Evolutionary conservation across 2,888 invertebrate genomes (phyloP).

Genomic region (Macrosiphum euphorbiae): DNA sequence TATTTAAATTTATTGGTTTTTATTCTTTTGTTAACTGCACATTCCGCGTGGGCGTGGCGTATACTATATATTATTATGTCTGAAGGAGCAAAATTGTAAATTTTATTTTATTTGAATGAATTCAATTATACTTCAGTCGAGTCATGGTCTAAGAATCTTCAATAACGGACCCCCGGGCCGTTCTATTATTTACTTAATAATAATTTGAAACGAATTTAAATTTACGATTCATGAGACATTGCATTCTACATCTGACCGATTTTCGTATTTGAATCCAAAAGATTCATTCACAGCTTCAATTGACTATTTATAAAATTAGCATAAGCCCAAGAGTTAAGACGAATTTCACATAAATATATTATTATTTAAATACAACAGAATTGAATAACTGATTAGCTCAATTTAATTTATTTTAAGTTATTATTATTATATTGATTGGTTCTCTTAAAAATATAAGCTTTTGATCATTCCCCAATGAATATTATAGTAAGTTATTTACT

Average conservation of each 20-base stretch:
- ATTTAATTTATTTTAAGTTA: not conserved
- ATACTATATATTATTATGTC: not conserved
- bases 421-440: no score
- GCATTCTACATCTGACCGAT: not conserved
- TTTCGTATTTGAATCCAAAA: not conserved
- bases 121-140: not conserved
- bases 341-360: not conserved
- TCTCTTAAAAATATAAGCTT: not conserved
- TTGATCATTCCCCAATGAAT: not conserved
- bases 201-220: not conserved
- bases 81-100: not conserved
- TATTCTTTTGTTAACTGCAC: not conserved
- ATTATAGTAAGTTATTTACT: not conserved
- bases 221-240: not conserved
- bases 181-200: not conserved
- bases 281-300: not conserved
- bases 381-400: not conserved
- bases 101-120: not conserved
- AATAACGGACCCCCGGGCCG: not conserved
- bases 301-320: not conserved
- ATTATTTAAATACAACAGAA: not conserved
- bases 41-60: not conserved
- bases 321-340: not conserved
- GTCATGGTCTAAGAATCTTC: not conserved
- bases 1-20: not conserved